Evolutionary conservation across 2,797 vertebrate species (phyloP), one percentile per base, ranked within the genome.

Genomic region (Parauchenoglanis ngamensis): DNA sequence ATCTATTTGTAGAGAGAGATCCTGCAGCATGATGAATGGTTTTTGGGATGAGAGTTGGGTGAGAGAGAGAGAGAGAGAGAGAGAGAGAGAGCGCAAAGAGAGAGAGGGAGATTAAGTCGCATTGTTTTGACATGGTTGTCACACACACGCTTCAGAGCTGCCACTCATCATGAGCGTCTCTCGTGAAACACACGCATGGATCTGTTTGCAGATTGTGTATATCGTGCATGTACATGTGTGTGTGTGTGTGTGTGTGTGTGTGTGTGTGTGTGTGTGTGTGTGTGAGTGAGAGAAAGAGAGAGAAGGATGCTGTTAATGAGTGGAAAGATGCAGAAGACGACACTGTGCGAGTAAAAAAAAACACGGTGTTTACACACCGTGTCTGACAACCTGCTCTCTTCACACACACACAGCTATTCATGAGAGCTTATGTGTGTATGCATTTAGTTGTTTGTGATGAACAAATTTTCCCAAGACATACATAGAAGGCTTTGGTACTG

Each of bases 51-150:
- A 57, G 73, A 13, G 46, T 76, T 52, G 46, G 46, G 75, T 1
- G 75, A 77, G 73, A 54, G 25, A 77, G 49, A 54, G 40, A 73
- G 70, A 52, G 72, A 49, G 72, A 75, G 25, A 77, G 75, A 31
- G n/a, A 79, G 77, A 61, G 76, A 80, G 56, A 80, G 31, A 80
- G 56, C 59, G 76, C 40, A 78, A 70, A 63, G 44, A 70, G 49
- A 57, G 84, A 61, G 63, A 63, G n/a, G 63, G 83, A 75, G 78
- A 72, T 84, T 72, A 84, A 72, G 67, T 70, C 49, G 21, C 65
- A 56, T 72, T 85, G 91, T 90, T 90, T 91, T 92, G 90, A 81
- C 89, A 90, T 79, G 73, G 61, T 80, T 89, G 89, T 89, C 90
- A 89, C 84, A 79, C 76, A 72, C 75, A 76, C 52, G 40, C 67